Evolutionary conservation across 2,888 invertebrate genomes (phyloP).

Genomic region (Dryococelus australis): DNA sequence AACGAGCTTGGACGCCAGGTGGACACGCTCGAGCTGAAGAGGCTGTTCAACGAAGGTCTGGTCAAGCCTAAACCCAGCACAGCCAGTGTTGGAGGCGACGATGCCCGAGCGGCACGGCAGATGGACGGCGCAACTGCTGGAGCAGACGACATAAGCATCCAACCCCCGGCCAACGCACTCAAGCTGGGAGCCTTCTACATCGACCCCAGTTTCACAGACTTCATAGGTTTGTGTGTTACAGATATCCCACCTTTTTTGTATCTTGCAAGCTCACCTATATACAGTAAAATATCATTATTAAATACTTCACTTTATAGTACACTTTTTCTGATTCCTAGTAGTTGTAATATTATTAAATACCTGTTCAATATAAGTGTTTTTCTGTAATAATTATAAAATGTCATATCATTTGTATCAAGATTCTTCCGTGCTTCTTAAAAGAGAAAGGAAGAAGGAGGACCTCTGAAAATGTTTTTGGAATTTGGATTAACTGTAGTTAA

Average conservation of each 20-base stretch:
- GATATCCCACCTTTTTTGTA: too few relatives aligned
- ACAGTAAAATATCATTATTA: too few relatives aligned
- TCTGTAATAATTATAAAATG: too few relatives aligned
- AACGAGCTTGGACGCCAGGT: conserved; percentile 75
- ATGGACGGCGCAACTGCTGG: conserved; percentile 43
- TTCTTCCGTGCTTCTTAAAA: too few relatives aligned
- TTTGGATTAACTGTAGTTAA: too few relatives aligned
- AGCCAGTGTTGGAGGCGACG: not conserved
- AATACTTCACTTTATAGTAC: too few relatives aligned
- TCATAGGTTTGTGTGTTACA: conserved; percentile 72
- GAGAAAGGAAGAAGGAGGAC: too few relatives aligned
- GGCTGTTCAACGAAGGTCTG: conserved; percentile 69
- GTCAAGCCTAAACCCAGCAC: conserved; percentile 55
- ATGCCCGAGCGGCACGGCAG: conserved; percentile 28
- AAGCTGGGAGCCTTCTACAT: conserved; percentile 80
- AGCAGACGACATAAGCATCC: not conserved
- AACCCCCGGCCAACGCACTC: conserved; percentile 38
- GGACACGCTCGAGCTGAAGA: conserved; percentile 75
- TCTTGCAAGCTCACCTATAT: not conserved
- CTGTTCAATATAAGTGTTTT: too few relatives aligned
- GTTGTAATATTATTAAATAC: too few relatives aligned
- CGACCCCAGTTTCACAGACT: conserved; percentile 87
- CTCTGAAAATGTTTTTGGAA: too few relatives aligned
- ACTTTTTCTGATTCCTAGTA: too few relatives aligned
- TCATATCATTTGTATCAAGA: too few relatives aligned